Evolutionary conservation across 2,797 vertebrate genomes (phyloP), one percentile per base, ranked within the genome.

Genomic region (Mycteria americana): DNA sequence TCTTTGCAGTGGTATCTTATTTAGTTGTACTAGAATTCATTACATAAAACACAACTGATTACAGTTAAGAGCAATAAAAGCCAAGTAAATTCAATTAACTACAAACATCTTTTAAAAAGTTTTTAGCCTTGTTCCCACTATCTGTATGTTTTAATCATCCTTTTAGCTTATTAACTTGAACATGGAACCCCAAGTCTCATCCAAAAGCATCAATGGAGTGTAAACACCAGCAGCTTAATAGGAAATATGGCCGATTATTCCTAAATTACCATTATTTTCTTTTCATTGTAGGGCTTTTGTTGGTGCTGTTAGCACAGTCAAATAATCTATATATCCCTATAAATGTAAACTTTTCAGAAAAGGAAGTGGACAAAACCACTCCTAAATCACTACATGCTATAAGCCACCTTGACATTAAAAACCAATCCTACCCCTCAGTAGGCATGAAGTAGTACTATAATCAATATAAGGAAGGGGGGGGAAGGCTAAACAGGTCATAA

Each of bases 31-130:
- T 54, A 76, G 56, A 89, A 85, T 64, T 95, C 54, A 92, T 92
- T 79, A 84, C 73, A 84, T 16, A 87, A 95, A 92, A 78, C 35
- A 57, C n/a, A 19, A 80, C 9, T 63, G 27, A 94, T 93, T 92
- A 85, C 10, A 92, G 33, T 27, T 82, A 93, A 88, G 10, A 86
- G 37, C 43, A 93, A 41, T 79, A 67, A 94, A 95, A 94, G 27
- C 8, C 82, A 93, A 67, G 19, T 41, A 77, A 97, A 92, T 48
- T 91, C 86, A 95, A 77, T 25, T 59, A 93, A 39, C n/a, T 37
- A 31, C 77, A 94, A 73, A 89, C 8, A 2, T 13, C 3, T 33
- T 51, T 63, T 51, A 22, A 8, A 25, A 41, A 31, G 50, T 88
- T 93, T 48, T 68, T 78, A 87, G 21, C 33, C 16, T 60, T 88